phyloP scores from a whole-genome alignment of 2,888 invertebrate species.

The Bombylius discolor region DNA sequence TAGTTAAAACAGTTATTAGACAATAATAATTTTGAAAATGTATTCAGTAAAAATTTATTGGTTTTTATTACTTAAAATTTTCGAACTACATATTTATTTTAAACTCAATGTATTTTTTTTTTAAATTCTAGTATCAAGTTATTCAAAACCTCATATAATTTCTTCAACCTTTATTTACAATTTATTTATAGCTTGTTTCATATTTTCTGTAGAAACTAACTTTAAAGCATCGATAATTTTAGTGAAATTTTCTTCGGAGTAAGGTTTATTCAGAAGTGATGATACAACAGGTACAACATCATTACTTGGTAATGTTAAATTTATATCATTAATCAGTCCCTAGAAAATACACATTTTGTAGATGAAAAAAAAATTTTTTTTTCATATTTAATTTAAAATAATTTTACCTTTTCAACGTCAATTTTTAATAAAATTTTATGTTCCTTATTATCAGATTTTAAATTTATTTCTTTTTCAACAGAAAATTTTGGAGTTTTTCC shows the following conservation, averaged over 20 bases:
- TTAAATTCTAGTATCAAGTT: too few species aligned
- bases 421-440: conserved; percentile 47
- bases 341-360: conserved; percentile 7
- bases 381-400: not conserved
- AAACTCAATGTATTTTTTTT: too few species aligned
- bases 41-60: too few species aligned
- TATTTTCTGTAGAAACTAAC: conserved; percentile 33
- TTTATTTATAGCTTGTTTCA: conserved; percentile 36
- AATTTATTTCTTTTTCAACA: conserved; percentile 38
- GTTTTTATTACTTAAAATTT: too few species aligned
- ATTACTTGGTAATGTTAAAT: conserved; percentile 27
- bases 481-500: conserved; percentile 79
- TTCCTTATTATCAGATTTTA: conserved; percentile 39
- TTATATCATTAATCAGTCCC: conserved; percentile 32
- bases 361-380: too few species aligned
- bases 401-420: conserved; percentile 34
- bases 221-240: conserved; percentile 33
- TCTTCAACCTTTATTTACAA: conserved; percentile 18
- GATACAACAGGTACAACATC: conserved; percentile 34
- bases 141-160: too few species aligned
- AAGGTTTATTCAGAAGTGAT: conserved; percentile 27
- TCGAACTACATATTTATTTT: too few species aligned
- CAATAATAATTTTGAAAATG: too few species aligned
- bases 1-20: too few species aligned
- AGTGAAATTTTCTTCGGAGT: conserved; percentile 32